These are phyloP conservation scores for Lerista edwardsae DNA, from an alignment of 2,797 vertebrate genomes.

Conservation along the genomic window DNA sequence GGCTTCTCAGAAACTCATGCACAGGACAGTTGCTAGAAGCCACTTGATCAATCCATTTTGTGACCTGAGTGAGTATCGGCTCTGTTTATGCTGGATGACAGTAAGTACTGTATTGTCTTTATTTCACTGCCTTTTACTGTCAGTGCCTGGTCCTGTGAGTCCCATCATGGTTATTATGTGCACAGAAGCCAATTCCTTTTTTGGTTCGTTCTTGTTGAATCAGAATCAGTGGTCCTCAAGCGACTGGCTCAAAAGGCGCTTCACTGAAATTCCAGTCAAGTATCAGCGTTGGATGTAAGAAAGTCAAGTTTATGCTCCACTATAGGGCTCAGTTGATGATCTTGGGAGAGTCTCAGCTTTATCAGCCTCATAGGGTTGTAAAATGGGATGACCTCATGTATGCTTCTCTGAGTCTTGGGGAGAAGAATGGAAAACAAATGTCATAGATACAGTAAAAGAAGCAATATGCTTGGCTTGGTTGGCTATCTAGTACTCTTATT, in stretches of 20 bases:
- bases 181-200: not conserved
- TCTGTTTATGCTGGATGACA: constrained; percentile 19
- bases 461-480: not conserved
- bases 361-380: not conserved
- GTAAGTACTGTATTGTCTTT: constrained; percentile 22
- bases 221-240: not conserved
- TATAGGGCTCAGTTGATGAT: not conserved
- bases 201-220: constrained; percentile 1
- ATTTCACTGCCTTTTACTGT: not conserved
- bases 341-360: not conserved
- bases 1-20: not conserved
- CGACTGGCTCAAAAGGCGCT: not conserved
- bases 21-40: not conserved
- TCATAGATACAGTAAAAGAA: not conserved
- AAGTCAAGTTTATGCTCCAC: not conserved
- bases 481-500: not conserved
- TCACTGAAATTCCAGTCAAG: not conserved
- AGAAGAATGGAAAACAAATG: not conserved
- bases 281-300: not conserved
- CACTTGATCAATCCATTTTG: constrained; percentile 30
- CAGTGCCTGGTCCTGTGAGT: not conserved
- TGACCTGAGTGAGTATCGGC: constrained; percentile 28
- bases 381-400: not conserved
- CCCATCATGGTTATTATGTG: constrained; percentile 11
- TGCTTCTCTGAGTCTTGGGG: not conserved